A percentile compares a stretch with the other conserved stretches of the same genome.
These are phyloP conservation scores for Acromyrmex heyeri DNA, from an alignment of 1,140 invertebrate genomes.

Conservation along the genomic window DNA sequence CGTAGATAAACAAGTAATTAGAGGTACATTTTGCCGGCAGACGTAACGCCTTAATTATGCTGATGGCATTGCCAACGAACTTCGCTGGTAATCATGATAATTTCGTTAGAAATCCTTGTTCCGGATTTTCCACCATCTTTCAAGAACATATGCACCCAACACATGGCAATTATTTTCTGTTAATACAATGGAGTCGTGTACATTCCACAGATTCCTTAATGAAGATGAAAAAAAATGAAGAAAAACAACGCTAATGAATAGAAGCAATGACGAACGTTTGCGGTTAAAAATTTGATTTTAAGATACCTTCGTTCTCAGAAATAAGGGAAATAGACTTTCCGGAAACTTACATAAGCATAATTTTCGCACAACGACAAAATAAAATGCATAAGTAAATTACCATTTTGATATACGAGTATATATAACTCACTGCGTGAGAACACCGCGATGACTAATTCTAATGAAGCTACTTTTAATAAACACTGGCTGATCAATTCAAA, in stretches of 20 bases:
- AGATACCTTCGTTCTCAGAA: neutral
- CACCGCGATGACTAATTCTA: slow-evolving; percentile 24
- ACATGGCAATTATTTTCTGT: neutral
- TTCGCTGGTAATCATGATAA: slow-evolving; percentile 6
- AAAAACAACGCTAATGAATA: neutral
- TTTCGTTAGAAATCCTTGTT: slow-evolving; percentile 34
- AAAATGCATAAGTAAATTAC: neutral
- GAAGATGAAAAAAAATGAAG: slow-evolving; percentile 25
- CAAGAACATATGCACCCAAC: neutral
- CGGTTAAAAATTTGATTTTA: neutral
- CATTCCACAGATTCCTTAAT: slow-evolving; percentile 34
- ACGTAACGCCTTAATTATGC: slow-evolving; percentile 53
- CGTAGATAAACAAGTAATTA: slow-evolving; percentile 59
- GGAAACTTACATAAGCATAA: neutral
- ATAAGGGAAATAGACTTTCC: neutral
- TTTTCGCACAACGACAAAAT: neutral
- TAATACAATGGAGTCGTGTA: neutral
- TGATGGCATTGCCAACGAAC: neutral
- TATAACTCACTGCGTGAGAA: neutral
- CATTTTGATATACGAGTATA: neutral
- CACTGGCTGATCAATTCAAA: neutral
- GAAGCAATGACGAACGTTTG: slow-evolving; percentile 9
- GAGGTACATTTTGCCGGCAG: slow-evolving; percentile 48
- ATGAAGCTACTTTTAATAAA: neutral
- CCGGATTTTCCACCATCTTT: slow-evolving; percentile 31